Conservation (phyloP, 2,113 vertebrate genomes). For the Kryptolebias marmoratus region DNA sequence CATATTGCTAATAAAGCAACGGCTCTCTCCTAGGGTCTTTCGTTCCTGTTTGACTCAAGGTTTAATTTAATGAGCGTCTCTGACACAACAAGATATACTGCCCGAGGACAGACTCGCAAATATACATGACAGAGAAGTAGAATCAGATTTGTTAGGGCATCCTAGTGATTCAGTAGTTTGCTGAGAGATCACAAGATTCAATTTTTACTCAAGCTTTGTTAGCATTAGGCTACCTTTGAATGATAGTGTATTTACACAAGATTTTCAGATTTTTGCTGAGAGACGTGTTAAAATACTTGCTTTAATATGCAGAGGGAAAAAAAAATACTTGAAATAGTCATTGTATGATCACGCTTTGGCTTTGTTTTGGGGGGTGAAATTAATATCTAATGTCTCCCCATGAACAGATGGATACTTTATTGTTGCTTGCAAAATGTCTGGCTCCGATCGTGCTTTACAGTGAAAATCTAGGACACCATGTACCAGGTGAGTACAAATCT, state of each 20-base stretch:
- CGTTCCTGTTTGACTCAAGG: conserved; percentile 16
- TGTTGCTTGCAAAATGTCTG: conserved; percentile 1
- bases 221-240: conserved; percentile 2
- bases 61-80: conserved; percentile 47
- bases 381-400: not conserved
- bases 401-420: not conserved
- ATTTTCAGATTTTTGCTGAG: not conserved
- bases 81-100: conserved; percentile 28
- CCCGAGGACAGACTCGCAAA: conserved; percentile 26
- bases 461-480: conserved; percentile 26
- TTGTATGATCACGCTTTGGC: not conserved
- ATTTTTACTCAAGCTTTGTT: conserved; percentile 19
- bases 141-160: conserved; percentile 19
- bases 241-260: not conserved
- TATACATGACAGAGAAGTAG: conserved; percentile 27
- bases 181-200: conserved; percentile 8
- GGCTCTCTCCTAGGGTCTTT: conserved; percentile 15
- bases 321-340: not conserved
- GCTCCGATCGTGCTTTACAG: not conserved
- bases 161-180: conserved; percentile 17
- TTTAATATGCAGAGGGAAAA: not conserved
- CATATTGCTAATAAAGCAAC: conserved; percentile 43
- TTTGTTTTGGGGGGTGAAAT: not conserved
- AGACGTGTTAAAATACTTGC: conserved; percentile 4
- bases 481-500: conserved; percentile 15